Evolutionary conservation across 2,888 invertebrate genomes (phyloP), one percentile per base, ranked within the genome.

Genomic region (Nymphalis c-album): DNA sequence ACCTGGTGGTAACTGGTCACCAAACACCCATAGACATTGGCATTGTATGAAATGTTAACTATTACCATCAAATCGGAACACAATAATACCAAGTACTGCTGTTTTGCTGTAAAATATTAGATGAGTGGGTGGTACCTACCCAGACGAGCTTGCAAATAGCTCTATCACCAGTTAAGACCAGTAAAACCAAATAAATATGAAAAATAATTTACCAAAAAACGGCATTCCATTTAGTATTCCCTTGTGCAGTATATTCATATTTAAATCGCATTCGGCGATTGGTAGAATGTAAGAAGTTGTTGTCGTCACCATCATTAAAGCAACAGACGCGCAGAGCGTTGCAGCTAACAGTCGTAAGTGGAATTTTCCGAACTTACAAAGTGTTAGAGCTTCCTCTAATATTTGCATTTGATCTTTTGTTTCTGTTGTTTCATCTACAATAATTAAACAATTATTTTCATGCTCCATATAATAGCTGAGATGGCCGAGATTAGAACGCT

Each of bases 261-360:
- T 69, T 5, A 86, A 72, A 64, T 86, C 85, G 68, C 86, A 86
- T 68, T 86, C 86, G 0, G 86, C 85, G 45, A 77, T 81, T 1
- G 86, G 82, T 31, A 86, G 72, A 8, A 86, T 80, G 57, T 82
- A 86, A 0, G 86, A 85, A 0, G 84, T 79, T 0, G 83, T 82
- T 0, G 84, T 83, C 0, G 82, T 82, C 0, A 83, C 80, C 60
- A 79, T 74, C 4, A 80, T 78, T 0, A 80, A 75, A 0, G 85
- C 78, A n/a, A 80, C 75, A 1, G 74, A 74, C 0, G 83, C 77
- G 16, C 78, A 73, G n/a, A 86, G 35, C 1, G 80, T 79, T 0
- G 83, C 81, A 1, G 80, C 67, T 53, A 86, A 67, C 17, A 86
- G 68, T 26, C 77, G 73, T 2, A 81, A n/a, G 64, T 86, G 82